phyloP scores from a whole-genome alignment of 2,113 vertebrate species.

The Melospiza melodia region DNA sequence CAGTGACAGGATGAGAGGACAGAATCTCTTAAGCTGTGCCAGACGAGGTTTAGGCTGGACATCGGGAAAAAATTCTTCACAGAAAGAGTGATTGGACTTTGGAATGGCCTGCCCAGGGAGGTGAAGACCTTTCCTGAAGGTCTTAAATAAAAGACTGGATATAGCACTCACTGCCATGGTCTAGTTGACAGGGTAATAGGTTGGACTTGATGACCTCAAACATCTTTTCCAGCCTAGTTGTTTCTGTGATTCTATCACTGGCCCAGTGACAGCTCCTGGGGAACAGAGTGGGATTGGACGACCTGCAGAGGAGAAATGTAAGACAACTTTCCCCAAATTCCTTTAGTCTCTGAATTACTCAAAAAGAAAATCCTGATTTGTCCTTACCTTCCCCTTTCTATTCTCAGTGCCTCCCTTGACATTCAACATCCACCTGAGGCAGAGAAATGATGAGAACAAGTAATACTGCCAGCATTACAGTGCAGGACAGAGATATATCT shows the following conservation, averaged over 20 bases:
- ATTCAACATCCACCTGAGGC: background rate
- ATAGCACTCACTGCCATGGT: background rate
- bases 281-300: background rate
- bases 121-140: too few species aligned
- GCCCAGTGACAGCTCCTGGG: background rate
- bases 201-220: background rate
- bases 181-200: background rate
- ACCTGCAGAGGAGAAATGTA: background rate
- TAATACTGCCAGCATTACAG: background rate
- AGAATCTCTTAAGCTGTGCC: background rate
- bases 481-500: background rate
- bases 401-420: background rate
- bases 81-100: background rate
- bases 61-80: background rate
- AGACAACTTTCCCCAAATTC: background rate
- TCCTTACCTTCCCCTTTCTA: background rate
- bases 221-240: background rate
- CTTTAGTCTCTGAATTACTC: background rate
- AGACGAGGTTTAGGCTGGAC: background rate
- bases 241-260: background rate
- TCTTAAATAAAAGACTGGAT: background rate
- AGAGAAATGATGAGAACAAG: background rate
- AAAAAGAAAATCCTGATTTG: background rate
- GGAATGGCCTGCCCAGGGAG: background rate
- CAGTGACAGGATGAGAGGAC: accelerated